Conservation (phyloP, 2,113 vertebrate species). For the Anseranas semipalmata region DNA sequence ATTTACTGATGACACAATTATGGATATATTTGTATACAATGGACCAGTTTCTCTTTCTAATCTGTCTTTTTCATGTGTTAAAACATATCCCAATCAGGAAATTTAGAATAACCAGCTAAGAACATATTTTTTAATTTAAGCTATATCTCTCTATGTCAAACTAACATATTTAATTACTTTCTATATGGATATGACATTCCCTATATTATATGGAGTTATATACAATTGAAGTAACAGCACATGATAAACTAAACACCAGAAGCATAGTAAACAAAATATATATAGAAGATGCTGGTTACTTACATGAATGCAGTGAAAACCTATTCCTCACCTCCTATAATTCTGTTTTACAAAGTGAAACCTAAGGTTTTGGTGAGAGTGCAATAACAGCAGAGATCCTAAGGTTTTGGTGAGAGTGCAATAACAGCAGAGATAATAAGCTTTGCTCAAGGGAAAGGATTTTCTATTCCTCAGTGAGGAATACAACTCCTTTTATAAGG, state of each 20-base stretch:
- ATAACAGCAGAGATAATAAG: neutral
- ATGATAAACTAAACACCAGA: neutral
- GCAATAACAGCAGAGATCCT: neutral
- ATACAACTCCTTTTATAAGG: neutral
- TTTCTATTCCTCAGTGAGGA: neutral
- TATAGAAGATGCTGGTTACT: neutral
- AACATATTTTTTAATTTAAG: neutral
- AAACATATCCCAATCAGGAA: neutral
- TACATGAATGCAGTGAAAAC: neutral
- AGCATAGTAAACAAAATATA: neutral
- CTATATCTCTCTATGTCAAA: neutral
- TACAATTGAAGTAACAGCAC: neutral
- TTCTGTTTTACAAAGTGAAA: neutral
- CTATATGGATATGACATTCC: neutral
- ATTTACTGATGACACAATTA: neutral
- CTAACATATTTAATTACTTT: neutral
- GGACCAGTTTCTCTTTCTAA: neutral
- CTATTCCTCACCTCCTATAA: neutral
- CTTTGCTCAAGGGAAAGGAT: neutral
- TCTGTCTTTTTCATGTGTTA: neutral
- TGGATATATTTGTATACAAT: neutral
- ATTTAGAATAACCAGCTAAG: neutral
- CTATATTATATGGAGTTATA: neutral
- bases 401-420: neutral
- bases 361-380: neutral